Evolutionary conservation across 92 coral and sea anemone species (phyloP), one percentile per base, ranked within the genome.

Genomic region (Bergia sp.): DNA sequence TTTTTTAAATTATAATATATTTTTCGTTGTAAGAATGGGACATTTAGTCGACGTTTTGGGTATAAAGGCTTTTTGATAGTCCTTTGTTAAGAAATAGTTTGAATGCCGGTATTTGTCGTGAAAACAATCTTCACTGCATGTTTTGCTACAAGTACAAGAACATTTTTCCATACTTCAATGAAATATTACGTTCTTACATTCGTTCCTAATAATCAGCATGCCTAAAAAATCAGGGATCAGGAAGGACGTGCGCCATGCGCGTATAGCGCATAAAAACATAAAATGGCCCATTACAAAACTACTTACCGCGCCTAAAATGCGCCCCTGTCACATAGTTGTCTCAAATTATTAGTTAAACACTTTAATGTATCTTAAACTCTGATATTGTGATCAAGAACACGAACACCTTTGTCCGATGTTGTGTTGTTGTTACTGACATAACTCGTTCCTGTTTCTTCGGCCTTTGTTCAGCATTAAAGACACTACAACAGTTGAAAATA

Each of bases 381-480:
- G 79, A 75, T 75, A 37, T 10, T 75, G 10, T 75, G 79, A 75
- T 75, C 79, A 75, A 39, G 12, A 75, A 36, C 67, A 80, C 67
- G 85, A 80, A 80, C 72, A 80, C 11, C 72, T 1, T 50, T 80
- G 18, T 80, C 85, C 71, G 85, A 50, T 61, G n/a, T n/a, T n/a
- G n/a, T n/a, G n/a, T n/a, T n/a, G n/a, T n/a, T n/a, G n/a, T n/a
- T n/a, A n/a, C n/a, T n/a, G n/a, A n/a, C n/a, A n/a, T n/a, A 44
- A 67, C 79, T 65, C 58, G 76, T 84, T 64, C 88, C 77, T 13
- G 78, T 82, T 82, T 82, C 75, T 82, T 82, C 74, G 86, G n/a
- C n/a, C n/a, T n/a, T n/a, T n/a, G n/a, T n/a, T n/a, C n/a, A n/a
- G n/a, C n/a, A n/a, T n/a, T n/a, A 58, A 81, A 82, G 86, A 38